Conservation (phyloP, 2,888 invertebrate species). For the Eretmocerus hayati region DNA sequence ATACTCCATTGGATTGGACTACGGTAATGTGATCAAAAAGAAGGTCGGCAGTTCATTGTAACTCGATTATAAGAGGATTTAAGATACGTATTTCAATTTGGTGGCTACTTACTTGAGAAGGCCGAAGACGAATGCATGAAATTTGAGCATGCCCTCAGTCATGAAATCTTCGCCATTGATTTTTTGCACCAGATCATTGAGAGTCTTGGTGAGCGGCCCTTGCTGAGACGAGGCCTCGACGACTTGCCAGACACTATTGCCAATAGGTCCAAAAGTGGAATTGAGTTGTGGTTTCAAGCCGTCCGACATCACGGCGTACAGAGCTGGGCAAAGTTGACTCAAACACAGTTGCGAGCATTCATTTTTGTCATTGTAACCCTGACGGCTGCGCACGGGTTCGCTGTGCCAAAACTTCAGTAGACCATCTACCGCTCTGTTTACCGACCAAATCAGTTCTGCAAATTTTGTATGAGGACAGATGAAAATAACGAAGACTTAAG, state of each 20-base stretch:
- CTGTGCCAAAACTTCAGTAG: slow-evolving; percentile 62
- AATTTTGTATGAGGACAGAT: too few species aligned
- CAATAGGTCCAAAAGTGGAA: slow-evolving; percentile 78
- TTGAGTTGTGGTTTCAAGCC: slow-evolving; percentile 74
- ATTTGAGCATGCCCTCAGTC: slow-evolving; percentile 77
- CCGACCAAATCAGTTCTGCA: slow-evolving; percentile 60
- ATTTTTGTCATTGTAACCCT: slow-evolving; percentile 50
- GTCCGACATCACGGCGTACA: slow-evolving; percentile 77
- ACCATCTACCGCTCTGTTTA: slow-evolving; percentile 68
- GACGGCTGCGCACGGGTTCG: slow-evolving; percentile 53
- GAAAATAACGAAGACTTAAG: background rate
- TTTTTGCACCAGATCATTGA: slow-evolving; percentile 75
- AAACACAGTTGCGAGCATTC: slow-evolving; percentile 70
- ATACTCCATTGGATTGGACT: too few species aligned
- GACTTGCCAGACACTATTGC: slow-evolving; percentile 84
- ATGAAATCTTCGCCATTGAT: slow-evolving; percentile 78
- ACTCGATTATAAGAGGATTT: too few species aligned
- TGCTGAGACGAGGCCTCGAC: slow-evolving; percentile 82
- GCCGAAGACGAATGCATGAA: slow-evolving; percentile 83
- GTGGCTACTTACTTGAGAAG: slow-evolving; percentile 68
- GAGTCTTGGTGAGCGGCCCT: slow-evolving; percentile 75
- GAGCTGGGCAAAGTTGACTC: slow-evolving; percentile 71
- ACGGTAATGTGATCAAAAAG: too few species aligned
- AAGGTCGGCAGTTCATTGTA: too few species aligned
- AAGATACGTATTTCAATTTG: too few species aligned